These are phyloP conservation scores for Rhogogaster chlorosoma DNA, from an alignment of 2,888 invertebrate species.

Conservation along the genomic window DNA sequence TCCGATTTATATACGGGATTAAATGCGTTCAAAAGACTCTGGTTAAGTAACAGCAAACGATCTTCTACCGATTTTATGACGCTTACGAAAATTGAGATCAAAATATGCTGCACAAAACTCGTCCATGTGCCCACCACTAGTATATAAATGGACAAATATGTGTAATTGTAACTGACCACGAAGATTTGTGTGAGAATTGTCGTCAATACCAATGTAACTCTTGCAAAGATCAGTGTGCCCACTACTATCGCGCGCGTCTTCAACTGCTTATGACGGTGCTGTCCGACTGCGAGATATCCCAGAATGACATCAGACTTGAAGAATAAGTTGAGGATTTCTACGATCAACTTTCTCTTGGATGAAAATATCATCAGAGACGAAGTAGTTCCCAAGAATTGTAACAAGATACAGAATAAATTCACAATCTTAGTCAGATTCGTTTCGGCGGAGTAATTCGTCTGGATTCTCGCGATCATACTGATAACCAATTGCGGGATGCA, in stretches of 20 bases:
- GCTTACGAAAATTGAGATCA: neutral
- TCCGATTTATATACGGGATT: neutral
- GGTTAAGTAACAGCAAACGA: neutral
- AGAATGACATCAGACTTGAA: neutral
- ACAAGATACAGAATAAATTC: neutral
- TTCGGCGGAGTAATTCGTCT: neutral
- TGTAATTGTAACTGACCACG: neutral
- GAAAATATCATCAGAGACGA: neutral
- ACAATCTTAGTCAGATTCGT: neutral
- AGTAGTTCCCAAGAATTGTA: neutral
- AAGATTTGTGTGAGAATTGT: no score
- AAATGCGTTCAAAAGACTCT: neutral
- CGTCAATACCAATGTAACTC: neutral
- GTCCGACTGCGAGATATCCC: neutral
- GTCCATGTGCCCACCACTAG: neutral
- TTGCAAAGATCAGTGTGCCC: neutral
- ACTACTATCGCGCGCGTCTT: neutral
- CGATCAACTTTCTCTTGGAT: neutral
- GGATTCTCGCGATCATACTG: no score
- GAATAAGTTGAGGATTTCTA: neutral
- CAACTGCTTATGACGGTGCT: neutral
- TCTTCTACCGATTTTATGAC: neutral
- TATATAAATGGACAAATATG: neutral
- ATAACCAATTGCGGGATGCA: neutral
- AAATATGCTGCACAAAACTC: neutral